Evolutionary conservation across 37 sponge, comb jelly and placozoan species (phyloP), one percentile per base, ranked within the genome.

Genomic region (Axinella damicornis): DNA sequence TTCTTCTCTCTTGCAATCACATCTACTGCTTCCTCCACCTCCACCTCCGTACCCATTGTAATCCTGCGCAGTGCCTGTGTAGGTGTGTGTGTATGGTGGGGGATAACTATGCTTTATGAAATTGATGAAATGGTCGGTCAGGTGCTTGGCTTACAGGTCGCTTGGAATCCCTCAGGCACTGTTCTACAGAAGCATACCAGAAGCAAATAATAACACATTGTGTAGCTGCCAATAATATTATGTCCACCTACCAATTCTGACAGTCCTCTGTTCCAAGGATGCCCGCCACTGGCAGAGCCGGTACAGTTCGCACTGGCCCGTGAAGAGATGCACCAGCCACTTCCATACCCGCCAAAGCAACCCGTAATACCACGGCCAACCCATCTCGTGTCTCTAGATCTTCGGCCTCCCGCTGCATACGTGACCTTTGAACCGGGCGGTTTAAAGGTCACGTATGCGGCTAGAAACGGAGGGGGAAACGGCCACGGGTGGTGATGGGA

Each of bases 331-430:
- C 36, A 84, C 22, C 27, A 94, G 32, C 88, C 89, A 94, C 39
- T 94, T 94, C 93, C 91, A 93, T 33, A 81, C 32, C 25, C 86
- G 60, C 91, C 91, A 90, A 0, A 87, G 74, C 55, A 61, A 24
- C 46, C 46, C 46, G 9, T 46, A 46, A 46, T 46, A 16, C 53
- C 19, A 34, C 32, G 68, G 33, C 32, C 32, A 34, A 32, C 6
- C 46, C 46, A 46, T 46, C 46, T 46, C n/a, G n/a, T n/a, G n/a
- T n/a, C n/a, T n/a, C n/a, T n/a, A n/a, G n/a, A n/a, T n/a, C n/a
- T n/a, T n/a, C n/a, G n/a, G n/a, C n/a, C n/a, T n/a, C n/a, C n/a
- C n/a, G n/a, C n/a, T n/a, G n/a, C n/a, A n/a, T n/a, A n/a, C n/a
- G n/a, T n/a, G n/a, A n/a, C n/a, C n/a, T n/a, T n/a, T n/a, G n/a